A percentile compares a stretch with the other conserved stretches of the same genome.
phyloP scores from a whole-genome alignment of 2,797 vertebrate species.

The Sebastes vulpes region DNA sequence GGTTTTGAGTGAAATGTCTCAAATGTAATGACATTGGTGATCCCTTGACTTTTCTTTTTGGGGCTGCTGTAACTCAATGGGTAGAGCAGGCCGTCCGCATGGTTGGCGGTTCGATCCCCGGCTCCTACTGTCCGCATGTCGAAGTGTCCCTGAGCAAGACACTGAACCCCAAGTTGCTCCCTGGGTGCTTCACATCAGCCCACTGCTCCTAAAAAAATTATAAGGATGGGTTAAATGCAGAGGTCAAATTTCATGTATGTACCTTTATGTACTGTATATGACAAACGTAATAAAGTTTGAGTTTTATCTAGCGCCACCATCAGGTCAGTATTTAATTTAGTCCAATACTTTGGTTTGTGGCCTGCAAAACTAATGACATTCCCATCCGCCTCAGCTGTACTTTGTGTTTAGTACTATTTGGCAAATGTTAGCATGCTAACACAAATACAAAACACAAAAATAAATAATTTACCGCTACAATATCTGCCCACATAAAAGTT shows the following conservation, averaged over 20 bases:
- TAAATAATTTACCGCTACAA: not conserved
- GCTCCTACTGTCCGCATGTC: too few relatives aligned
- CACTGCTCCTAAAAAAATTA: not conserved
- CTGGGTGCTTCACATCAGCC: too few relatives aligned
- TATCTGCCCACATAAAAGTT: not conserved
- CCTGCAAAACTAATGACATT: not conserved
- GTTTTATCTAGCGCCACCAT: too few relatives aligned
- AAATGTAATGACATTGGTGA: not conserved
- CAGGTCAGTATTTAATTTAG: too few relatives aligned
- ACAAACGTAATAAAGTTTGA: not conserved
- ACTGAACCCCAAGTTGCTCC: too few relatives aligned
- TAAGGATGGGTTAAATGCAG: not conserved
- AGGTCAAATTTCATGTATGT: not conserved
- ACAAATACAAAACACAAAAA: not conserved
- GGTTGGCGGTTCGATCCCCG: too few relatives aligned
- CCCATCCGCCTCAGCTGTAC: not conserved
- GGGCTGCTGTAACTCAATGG: too few relatives aligned
- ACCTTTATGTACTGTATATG: not conserved
- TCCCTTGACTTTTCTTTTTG: not conserved
- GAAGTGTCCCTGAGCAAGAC: too few relatives aligned
- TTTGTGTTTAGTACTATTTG: not conserved
- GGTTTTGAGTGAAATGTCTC: not conserved
- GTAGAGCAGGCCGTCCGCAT: too few relatives aligned
- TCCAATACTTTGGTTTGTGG: too few relatives aligned
- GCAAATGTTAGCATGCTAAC: not conserved